These are phyloP conservation scores for Sebastes nivosus DNA, from an alignment of 2,797 vertebrate species.

Conservation along the genomic window DNA sequence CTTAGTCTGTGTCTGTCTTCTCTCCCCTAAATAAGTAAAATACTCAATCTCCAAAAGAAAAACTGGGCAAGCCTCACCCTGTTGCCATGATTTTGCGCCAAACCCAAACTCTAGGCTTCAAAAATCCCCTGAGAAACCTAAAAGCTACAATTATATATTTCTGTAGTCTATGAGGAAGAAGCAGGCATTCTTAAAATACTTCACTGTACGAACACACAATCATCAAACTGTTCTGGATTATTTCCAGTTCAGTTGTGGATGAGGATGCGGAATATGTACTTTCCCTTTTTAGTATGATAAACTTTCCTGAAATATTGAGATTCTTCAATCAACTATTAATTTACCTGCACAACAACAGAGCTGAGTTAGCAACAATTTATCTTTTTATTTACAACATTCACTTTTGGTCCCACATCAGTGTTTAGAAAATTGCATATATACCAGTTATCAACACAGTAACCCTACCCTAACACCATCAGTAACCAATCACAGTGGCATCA, in stretches of 20 bases:
- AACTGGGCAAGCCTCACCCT: neutral
- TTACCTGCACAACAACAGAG: neutral
- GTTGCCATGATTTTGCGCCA: neutral
- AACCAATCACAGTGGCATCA: conserved; percentile 38
- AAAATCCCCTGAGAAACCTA: conserved; percentile 12
- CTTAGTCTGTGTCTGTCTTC: neutral
- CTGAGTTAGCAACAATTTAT: neutral
- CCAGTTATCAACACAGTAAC: conserved; percentile 25
- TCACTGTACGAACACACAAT: neutral
- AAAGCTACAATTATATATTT: conserved; percentile 31
- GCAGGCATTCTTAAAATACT: conserved; percentile 21
- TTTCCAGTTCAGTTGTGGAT: neutral
- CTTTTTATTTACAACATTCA: conserved; percentile 67
- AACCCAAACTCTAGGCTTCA: conserved; percentile 15
- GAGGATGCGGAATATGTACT: neutral
- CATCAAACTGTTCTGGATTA: neutral
- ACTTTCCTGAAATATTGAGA: neutral
- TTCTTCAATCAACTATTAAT: neutral
- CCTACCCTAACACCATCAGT: conserved; percentile 22
- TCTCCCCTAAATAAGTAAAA: neutral
- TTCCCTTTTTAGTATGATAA: neutral
- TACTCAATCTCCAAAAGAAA: neutral
- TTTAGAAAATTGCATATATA: conserved; percentile 18
- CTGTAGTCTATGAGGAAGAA: neutral
- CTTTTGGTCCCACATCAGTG: conserved; percentile 46